phyloP scores from a whole-genome alignment of 2,888 invertebrate genomes.

The Acrobasis suavella region DNA sequence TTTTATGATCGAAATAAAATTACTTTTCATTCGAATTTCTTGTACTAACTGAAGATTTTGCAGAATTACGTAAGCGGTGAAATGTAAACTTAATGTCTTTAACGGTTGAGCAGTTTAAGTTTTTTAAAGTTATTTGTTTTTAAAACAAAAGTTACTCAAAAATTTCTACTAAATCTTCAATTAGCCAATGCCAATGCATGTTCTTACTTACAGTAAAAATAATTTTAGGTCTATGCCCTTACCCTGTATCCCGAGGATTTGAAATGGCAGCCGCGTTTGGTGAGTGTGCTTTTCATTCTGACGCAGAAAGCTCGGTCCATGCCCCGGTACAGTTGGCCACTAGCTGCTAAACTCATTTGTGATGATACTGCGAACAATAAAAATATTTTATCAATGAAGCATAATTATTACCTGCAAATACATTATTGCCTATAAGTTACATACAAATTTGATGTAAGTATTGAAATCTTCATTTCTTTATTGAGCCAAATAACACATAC shows the following conservation, averaged over 20 bases:
- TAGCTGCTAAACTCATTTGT: slow-evolving; percentile 89
- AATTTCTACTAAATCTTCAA: slow-evolving; percentile 10
- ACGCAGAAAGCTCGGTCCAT: slow-evolving; percentile 96
- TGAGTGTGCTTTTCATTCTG: slow-evolving; percentile 98
- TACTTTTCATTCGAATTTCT: not conserved
- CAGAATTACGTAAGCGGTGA: not conserved
- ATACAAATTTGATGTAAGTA: no score
- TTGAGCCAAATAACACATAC: no score
- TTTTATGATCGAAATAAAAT: not conserved
- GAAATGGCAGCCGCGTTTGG: slow-evolving; percentile 98
- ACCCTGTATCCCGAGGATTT: slow-evolving; percentile 98
- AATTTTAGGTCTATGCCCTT: no score
- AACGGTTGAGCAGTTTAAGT: not conserved
- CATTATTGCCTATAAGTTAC: no score
- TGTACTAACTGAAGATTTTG: slow-evolving; percentile 2
- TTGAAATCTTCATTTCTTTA: no score
- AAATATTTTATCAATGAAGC: not conserved
- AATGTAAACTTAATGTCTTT: no score
- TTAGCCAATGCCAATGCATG: slow-evolving; percentile 15
- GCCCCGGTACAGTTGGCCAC: slow-evolving; percentile 89
- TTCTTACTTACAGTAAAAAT: no score
- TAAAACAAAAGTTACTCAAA: no score
- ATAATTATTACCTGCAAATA: no score
- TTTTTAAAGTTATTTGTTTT: no score
- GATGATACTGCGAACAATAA: slow-evolving; percentile 86